A percentile compares a stretch with the other conserved stretches of the same genome.
Conservation (phyloP, 2,113 vertebrate genomes). For the Natator depressus region DNA sequence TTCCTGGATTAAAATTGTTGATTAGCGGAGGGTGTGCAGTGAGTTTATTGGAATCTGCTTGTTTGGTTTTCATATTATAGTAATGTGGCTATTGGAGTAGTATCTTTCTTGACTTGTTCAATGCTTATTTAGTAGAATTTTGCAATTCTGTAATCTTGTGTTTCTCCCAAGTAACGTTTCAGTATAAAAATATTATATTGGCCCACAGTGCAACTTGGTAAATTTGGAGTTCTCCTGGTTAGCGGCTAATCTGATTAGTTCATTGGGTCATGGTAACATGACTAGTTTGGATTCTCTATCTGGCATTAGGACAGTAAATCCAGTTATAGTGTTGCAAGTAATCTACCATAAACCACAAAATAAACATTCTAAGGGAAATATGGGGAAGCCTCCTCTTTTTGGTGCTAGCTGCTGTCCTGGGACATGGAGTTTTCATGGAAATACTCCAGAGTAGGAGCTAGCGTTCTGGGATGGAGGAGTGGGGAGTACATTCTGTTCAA, state of each 20-base stretch:
- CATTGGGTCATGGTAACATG: neutral
- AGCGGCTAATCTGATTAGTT: neutral
- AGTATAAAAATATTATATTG: neutral
- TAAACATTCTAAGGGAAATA: fast-evolving
- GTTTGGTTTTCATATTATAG: neutral
- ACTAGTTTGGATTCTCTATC: neutral
- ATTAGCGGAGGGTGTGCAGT: fast-evolving
- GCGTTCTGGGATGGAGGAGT: fast-evolving
- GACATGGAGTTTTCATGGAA: fast-evolving
- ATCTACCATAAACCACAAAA: fast-evolving
- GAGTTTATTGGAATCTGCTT: fast-evolving
- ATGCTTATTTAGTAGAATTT: neutral
- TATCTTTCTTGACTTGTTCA: neutral
- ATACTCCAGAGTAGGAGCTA: neutral
- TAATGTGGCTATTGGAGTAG: neutral
- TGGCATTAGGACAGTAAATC: neutral
- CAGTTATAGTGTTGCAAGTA: fast-evolving
- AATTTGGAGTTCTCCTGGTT: fast-evolving
- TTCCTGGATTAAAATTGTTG: fast-evolving
- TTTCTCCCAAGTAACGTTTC: neutral
- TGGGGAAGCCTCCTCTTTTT: neutral
- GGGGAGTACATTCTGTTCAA: neutral
- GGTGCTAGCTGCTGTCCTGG: fast-evolving
- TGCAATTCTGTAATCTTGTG: neutral
- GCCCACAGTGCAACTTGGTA: neutral